Evolutionary conservation across 1,140 invertebrate genomes (phyloP), one percentile per base, ranked within the genome.

Genomic region (Rhizoglyphus robini): DNA sequence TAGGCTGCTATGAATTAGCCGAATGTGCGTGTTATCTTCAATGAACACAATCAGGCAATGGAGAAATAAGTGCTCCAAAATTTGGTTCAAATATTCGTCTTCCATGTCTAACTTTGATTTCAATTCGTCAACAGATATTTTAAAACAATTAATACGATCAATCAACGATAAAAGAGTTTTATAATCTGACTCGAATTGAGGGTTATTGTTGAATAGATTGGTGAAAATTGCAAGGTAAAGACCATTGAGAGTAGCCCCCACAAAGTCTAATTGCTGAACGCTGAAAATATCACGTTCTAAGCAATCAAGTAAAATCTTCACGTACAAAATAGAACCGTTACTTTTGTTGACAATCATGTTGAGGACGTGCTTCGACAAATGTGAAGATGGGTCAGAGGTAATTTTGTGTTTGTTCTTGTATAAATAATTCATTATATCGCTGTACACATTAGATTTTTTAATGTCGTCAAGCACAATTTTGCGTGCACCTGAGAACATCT

Each of bases 301-400:
- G 0, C 90, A 90, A 71, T 96, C 90, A 29, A 96, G 76, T 2
- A 93, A 88, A 75, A 90, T 90, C 75, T 96, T 90, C 65, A 96
- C 75, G 71, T 96, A 97, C 0, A 96, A 78, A 70, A 96, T 88
- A 73, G 92, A 96, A 0, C 92, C 93, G 74, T 96, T 94, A 72
- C 90, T 93, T 75, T 96, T 97, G 68, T 96, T 96, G 72, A 96
- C 86, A 5, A 97, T 79, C 71, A 95, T 90, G 76, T 96, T 95
- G 5, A 97, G 77, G 8, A 48, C 76, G 92, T 51, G 93, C 69
- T 95, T 90, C 0, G 92, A 91, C 0, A 91, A 61, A 82, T 85
- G 58, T 90, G 83, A 71, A 90, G 87, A 71, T 88, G 84, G 66
- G 88, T 75, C 0, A 93, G 75, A 23, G 84, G 81, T 5, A 18